Evolutionary conservation across 35 echinoderm and acorn worm species (phyloP).

Genomic region (Stichopus chloronotus): DNA sequence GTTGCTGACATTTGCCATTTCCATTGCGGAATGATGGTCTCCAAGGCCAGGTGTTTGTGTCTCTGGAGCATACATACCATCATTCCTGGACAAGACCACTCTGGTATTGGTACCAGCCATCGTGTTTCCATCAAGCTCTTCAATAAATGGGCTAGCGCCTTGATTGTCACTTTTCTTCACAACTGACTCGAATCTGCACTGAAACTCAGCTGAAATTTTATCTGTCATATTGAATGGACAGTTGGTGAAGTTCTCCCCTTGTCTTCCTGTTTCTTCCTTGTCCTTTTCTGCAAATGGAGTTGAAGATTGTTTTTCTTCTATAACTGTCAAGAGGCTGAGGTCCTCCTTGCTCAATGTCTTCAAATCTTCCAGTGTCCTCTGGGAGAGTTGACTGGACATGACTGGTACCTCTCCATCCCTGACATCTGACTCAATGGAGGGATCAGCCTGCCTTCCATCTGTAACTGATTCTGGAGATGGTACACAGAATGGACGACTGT

Average conservation of each 20-base stretch:
- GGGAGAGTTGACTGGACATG: constrained; percentile 2
- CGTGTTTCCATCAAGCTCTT: background rate
- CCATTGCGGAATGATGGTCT: background rate
- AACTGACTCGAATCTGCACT: background rate
- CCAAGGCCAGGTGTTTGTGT: background rate
- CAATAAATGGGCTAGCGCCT: background rate
- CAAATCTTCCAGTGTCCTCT: constrained; percentile 36
- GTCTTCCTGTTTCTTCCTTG: background rate
- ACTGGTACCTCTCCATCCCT: background rate
- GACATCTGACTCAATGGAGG: background rate
- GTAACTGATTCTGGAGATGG: background rate
- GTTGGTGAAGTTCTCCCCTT: background rate
- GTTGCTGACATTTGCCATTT: too few species aligned
- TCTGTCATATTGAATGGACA: background rate
- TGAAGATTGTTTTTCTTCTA: background rate
- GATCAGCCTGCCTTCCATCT: background rate
- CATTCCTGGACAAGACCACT: background rate
- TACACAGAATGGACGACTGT: background rate
- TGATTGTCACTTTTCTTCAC: background rate
- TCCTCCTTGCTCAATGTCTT: background rate
- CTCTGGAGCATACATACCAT: background rate
- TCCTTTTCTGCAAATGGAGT: background rate
- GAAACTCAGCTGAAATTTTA: background rate
- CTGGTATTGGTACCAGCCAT: background rate
- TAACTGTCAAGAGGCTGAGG: background rate